These are phyloP conservation scores for Vimba vimba DNA, from an alignment of 2,113 vertebrate genomes.

Conservation along the genomic window DNA sequence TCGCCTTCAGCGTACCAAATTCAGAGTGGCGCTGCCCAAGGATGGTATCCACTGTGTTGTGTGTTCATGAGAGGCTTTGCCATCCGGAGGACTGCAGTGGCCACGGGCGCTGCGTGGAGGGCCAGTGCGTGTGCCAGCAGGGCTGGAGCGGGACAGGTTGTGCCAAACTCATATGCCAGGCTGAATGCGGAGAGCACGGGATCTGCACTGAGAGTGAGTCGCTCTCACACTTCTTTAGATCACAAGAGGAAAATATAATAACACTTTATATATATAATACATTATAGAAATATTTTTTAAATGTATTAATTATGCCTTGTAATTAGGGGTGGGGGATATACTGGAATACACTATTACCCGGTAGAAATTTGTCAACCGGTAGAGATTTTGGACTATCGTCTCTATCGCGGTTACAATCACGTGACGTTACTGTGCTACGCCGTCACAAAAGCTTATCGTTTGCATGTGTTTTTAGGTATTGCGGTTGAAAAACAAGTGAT, in stretches of 20 bases:
- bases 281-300: no score
- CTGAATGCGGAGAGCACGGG: slow-evolving; percentile 79
- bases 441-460: no score
- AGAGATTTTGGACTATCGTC: no score
- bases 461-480: no score
- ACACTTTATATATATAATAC: background rate
- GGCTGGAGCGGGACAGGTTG: slow-evolving; percentile 80
- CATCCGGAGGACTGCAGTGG: slow-evolving; percentile 79
- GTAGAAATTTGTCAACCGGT: no score
- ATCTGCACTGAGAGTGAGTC: slow-evolving; percentile 80
- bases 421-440: no score
- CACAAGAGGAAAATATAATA: background rate
- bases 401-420: no score
- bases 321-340: no score
- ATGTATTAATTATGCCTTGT: no score
- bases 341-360: no score
- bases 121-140: slow-evolving; percentile 76
- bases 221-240: background rate
- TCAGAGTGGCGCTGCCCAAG: slow-evolving; percentile 88
- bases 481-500: no score
- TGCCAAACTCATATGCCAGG: slow-evolving; percentile 75
- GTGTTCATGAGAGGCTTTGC: slow-evolving; percentile 83
- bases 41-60: slow-evolving; percentile 84
- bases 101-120: slow-evolving; percentile 80
- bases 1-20: slow-evolving; percentile 38